Percentiles rank a stretch among this genome's conserved stretches.
Conservation (phyloP, 2,113 vertebrate genomes). For the Mionectes macconnelli region DNA sequence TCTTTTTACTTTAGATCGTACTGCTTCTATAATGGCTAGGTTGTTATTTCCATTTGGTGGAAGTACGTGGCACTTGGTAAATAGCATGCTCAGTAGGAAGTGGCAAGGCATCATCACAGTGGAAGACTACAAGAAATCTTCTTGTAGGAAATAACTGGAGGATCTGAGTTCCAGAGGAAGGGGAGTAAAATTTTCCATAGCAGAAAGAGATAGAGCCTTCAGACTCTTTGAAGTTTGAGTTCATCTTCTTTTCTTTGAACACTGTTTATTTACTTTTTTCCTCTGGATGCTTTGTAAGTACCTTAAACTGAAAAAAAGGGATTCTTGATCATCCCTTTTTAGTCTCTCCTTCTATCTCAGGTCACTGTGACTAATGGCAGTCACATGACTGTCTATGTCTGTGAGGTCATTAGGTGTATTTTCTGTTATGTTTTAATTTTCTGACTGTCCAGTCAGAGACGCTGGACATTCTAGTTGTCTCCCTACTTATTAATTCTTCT, state of each 20-base stretch:
- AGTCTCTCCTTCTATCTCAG: background rate
- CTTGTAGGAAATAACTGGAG: background rate
- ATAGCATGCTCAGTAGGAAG: background rate
- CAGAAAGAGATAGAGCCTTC: background rate
- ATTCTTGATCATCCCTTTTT: background rate
- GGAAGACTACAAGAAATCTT: background rate
- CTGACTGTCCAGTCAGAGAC: background rate
- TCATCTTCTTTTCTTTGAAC: background rate
- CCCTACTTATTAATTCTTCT: background rate
- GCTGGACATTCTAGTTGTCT: background rate
- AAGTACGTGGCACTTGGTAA: background rate
- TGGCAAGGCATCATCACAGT: accelerated
- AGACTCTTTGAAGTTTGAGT: background rate
- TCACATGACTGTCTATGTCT: background rate
- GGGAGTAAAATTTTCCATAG: background rate
- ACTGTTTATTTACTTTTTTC: background rate
- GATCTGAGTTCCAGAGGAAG: background rate
- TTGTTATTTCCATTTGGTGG: background rate
- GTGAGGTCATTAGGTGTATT: background rate
- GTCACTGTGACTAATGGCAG: background rate
- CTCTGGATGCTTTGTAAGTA: background rate
- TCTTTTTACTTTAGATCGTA: background rate
- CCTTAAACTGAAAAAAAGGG: background rate
- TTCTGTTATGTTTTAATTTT: background rate
- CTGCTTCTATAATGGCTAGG: background rate